phyloP scores from a whole-genome alignment of 1,140 invertebrate species.

The Drosophila nebulosa region DNA sequence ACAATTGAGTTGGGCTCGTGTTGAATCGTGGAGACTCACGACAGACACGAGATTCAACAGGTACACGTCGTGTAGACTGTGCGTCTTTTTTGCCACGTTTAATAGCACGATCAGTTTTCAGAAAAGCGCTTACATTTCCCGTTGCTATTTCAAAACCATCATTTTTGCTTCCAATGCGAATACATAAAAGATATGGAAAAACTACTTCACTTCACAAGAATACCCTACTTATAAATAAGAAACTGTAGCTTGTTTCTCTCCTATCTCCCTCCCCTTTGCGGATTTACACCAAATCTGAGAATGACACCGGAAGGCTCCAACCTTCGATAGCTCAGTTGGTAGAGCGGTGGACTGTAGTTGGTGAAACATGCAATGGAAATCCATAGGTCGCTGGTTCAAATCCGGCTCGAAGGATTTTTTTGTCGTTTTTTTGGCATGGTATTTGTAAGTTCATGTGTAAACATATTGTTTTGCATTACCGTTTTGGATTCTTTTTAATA shows the following conservation, averaged over 20 bases:
- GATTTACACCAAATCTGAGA: background rate
- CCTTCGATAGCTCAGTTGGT: constrained; percentile 94
- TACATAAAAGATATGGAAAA: too few species aligned
- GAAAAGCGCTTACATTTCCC: too few species aligned
- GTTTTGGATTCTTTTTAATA: background rate
- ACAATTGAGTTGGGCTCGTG: too few species aligned
- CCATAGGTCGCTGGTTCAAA: constrained; percentile 88
- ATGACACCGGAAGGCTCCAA: background rate
- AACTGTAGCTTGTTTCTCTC: background rate
- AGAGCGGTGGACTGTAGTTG: constrained; percentile 92
- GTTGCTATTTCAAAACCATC: too few species aligned
- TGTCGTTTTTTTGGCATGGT: background rate
- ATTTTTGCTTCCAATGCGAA: too few species aligned
- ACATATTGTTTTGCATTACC: background rate
- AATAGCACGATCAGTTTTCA: too few species aligned
- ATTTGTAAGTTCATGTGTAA: background rate
- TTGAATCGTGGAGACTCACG: background rate
- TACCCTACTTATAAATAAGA: too few species aligned
- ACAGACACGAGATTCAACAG: background rate
- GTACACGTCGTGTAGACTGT: background rate
- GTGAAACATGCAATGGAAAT: constrained; percentile 74
- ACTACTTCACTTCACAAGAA: too few species aligned
- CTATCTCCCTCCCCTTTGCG: background rate
- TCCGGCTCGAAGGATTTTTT: constrained; percentile 85
- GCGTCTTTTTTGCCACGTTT: too few species aligned